Evolutionary conservation across 2,113 vertebrate genomes (phyloP), one percentile per base, ranked within the genome.

Genomic region (Maccullochella peelii): DNA sequence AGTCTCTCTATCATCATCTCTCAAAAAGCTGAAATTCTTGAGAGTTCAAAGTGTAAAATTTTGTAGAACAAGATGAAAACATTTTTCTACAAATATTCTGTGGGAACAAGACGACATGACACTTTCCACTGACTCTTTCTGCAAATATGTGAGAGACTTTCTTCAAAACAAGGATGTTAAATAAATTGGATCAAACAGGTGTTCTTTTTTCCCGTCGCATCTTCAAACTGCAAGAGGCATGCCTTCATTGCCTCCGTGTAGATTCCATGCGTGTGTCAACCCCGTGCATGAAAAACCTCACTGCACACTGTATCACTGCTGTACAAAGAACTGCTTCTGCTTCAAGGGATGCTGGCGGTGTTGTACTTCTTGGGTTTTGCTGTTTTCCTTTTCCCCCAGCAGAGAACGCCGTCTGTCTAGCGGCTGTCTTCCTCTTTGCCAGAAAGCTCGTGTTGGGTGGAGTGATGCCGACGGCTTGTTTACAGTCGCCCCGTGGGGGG

Each of bases 391-490:
- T 70, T 36, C 40, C 75, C 78, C 78, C 68, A 38, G 82, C 6
- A 61, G 74, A 85, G 79, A 63, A 62, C 27, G 12, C 33, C n/a
- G 27, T 69, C 80, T 88, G 81, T 89, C 80, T 82, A 27, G 25
- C 21, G 68, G 10, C 74, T 86, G 79, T 76, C 77, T 87, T 52
- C 44, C n/a, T 85, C 61, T 89, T 73, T 83, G 77, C 80, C 65
- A 61, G 61, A 61, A 74, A 80, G 86, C 71, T 23, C 5, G 23
- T 38, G 54, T 80, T 63, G 58, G 79, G 67, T 79, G 79, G 67
- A 67, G 71, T 68, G 77, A 83, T 18, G 81, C 86, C 59, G 49
- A 55, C 77, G 81, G 86, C 82, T 85, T 91, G 88, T 91, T 91
- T 93, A 88, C 88, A 83, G 49, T 74, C 9, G 16, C 71, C 80